Base-by-base conservation (phyloP, 1,140 invertebrate genomes). In the Drosophila virilis region DNA sequence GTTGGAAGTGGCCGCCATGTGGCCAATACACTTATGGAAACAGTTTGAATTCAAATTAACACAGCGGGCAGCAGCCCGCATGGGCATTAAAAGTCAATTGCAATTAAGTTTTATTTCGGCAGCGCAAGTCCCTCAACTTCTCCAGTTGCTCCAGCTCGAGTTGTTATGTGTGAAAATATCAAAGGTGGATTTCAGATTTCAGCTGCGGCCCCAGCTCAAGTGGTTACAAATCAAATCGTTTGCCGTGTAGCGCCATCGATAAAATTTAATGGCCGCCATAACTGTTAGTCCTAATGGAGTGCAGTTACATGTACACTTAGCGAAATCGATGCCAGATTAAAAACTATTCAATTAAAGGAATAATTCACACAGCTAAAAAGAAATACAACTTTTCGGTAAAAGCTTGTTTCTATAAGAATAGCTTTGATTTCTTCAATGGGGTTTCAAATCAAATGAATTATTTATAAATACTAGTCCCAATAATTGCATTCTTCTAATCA, bases 1-100 rank as follows among this genome's bases (percentile, higher is more conserved):
- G 5, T 37, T 45, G 2, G 13, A 28, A 13, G 12, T 64, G 4
- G 17, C n/a, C 60, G 60, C 71, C 71, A 74, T 54, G n/a, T 70
- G 66, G 46, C 57, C 37, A 74, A 57, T 78, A 12, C 75, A 78
- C 74, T 82, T 70, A 72, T 74, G 69, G 51, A 80, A 89, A 89
- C 84, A 89, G 84, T 89, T 89, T 89, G 84, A 84, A 80, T 89
- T 89, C 84, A 48, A 89, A 89, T 89, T 89, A 89, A 89, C 74
- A 64, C 84, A 89, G 84, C 84, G 45, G 77, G 84, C 76, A 80
- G 84, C 74, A 75, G 74, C 71, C 69, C 66, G 60, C 61, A 72
- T 75, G 54, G 60, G 84, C 74, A 89, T 89, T 89, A 76, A 89
- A 86, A 89, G 77, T 90, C 84, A 89, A 89, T 89, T 89, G 85